phyloP scores from a whole-genome alignment of 2,888 invertebrate species.

The Sinodicranocentrus sp. region DNA sequence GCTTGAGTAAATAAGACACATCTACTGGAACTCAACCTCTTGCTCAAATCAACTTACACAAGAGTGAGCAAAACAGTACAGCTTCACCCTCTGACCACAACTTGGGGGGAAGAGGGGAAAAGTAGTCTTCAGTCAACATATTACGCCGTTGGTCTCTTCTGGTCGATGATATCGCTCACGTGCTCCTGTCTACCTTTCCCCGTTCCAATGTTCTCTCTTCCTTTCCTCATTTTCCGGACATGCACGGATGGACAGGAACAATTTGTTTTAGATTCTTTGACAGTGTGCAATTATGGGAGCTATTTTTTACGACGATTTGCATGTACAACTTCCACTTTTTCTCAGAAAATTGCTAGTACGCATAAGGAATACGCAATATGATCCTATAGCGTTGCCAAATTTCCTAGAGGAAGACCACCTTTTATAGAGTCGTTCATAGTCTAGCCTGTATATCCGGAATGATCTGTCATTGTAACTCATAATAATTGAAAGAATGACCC shows the following conservation, averaged over 20 bases:
- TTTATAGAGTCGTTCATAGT: too few relatives aligned
- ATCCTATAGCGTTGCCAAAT: too few relatives aligned
- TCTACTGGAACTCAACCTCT: background rate
- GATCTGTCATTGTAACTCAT: slow-evolving; percentile 27
- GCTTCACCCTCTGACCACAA: slow-evolving; percentile 26
- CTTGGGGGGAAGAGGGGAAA: background rate
- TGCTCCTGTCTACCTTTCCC: background rate
- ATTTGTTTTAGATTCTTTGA: background rate
- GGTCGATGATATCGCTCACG: background rate
- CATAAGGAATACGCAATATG: too few relatives aligned
- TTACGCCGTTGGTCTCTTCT: background rate
- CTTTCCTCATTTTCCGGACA: slow-evolving; percentile 28
- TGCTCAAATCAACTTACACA: background rate
- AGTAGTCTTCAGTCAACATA: background rate
- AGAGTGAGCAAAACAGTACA: background rate
- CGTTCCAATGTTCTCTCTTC: background rate
- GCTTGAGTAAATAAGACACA: slow-evolving; percentile 31
- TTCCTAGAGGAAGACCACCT: too few relatives aligned
- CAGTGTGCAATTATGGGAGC: background rate
- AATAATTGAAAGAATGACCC: slow-evolving; percentile 43
- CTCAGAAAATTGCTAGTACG: too few relatives aligned
- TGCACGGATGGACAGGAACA: background rate
- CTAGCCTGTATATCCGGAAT: too few relatives aligned
- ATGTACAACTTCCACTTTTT: too few relatives aligned
- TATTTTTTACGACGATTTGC: too few relatives aligned